These are phyloP conservation scores for Dissostichus mawsoni DNA, from an alignment of 2,113 vertebrate species.

Conservation along the genomic window DNA sequence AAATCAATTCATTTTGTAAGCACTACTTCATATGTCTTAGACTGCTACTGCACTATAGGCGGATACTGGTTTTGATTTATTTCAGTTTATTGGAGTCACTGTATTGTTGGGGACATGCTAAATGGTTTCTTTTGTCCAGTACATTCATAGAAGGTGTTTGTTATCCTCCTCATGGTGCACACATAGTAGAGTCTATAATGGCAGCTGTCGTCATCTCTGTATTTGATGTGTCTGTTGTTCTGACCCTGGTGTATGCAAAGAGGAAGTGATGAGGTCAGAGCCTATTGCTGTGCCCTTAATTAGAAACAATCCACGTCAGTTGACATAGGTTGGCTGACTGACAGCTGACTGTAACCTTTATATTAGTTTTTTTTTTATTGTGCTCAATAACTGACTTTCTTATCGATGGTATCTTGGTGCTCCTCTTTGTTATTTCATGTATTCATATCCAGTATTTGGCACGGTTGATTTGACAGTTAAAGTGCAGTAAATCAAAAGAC, in stretches of 20 bases:
- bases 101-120: not conserved
- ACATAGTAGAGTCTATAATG: constrained; percentile 3
- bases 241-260: not conserved
- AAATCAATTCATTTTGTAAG: not conserved
- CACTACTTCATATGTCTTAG: not conserved
- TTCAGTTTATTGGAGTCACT: not conserved
- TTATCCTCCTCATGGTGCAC: not conserved
- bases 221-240: constrained; percentile 11
- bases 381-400: not conserved
- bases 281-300: constrained; percentile 1
- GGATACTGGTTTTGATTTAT: not conserved
- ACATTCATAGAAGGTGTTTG: not conserved
- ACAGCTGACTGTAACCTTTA: too few species aligned
- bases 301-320: constrained; percentile 11
- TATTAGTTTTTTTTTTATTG: too few species aligned
- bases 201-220: not conserved
- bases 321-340: too few species aligned
- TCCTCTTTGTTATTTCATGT: not conserved
- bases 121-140: not conserved
- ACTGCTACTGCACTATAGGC: not conserved
- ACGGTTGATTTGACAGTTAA: not conserved
- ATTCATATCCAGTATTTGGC: not conserved
- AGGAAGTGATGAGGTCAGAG: constrained; percentile 9
- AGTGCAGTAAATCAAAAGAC: not conserved
- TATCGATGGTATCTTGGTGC: not conserved